These are phyloP conservation scores for Gisinianus flammeolus DNA, from an alignment of 2,888 invertebrate genomes.

Conservation along the genomic window DNA sequence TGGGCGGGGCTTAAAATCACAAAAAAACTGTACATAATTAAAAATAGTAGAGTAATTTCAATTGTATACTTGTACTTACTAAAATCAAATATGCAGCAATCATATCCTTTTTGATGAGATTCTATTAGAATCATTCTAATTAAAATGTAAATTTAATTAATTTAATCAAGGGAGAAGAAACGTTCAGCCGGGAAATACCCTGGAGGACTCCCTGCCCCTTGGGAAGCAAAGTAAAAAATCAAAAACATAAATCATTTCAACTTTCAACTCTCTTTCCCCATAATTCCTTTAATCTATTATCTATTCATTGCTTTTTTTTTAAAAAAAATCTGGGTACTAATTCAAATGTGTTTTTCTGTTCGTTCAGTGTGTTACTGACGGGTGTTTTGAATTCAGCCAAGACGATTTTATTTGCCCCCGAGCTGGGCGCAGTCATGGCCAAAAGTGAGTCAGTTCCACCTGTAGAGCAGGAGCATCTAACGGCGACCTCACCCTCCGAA, in stretches of 20 bases:
- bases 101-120: background rate
- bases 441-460: constrained; percentile 25
- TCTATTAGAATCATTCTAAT: background rate
- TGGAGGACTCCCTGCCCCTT: constrained; percentile 42
- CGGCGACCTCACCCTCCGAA: constrained; percentile 43
- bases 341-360: background rate
- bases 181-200: constrained; percentile 22
- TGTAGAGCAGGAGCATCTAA: constrained; percentile 12
- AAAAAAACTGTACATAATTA: too few species aligned
- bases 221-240: constrained; percentile 39
- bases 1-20: too few species aligned
- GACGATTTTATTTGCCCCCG: constrained; percentile 50
- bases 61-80: too few species aligned
- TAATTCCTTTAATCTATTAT: too few species aligned
- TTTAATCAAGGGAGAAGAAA: constrained; percentile 1
- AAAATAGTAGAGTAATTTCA: too few species aligned
- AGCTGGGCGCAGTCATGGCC: constrained; percentile 29
- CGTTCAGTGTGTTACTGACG: background rate
- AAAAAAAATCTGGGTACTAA: background rate
- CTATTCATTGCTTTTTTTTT: too few species aligned
- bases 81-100: too few species aligned
- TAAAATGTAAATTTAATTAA: too few species aligned
- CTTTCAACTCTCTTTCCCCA: too few species aligned
- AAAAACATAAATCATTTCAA: background rate
- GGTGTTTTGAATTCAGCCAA: constrained; percentile 52